Conservation (phyloP, 2,797 vertebrate genomes). For the Urocyon cinereoargenteus region DNA sequence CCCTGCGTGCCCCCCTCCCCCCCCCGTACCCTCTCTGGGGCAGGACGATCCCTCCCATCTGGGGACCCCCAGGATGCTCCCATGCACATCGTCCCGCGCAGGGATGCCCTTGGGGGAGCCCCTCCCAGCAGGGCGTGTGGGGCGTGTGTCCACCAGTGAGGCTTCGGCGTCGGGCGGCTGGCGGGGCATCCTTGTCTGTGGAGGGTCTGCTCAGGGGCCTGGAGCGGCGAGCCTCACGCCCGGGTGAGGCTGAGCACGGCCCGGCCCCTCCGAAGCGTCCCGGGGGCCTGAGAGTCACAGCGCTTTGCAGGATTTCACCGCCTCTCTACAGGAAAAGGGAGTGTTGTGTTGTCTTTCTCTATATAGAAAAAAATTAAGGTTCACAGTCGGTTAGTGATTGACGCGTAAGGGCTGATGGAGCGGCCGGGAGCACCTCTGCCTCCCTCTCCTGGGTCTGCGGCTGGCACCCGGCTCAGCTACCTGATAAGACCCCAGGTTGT, state of each 20-base stretch:
- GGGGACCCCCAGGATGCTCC: background rate
- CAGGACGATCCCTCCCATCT: accelerated
- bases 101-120: accelerated
- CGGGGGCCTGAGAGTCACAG: accelerated
- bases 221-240: accelerated
- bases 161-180: background rate
- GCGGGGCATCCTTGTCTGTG: no score
- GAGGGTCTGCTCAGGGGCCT: no score
- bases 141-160: background rate
- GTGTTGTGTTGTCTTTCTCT: background rate
- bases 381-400: background rate
- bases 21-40: accelerated
- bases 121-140: accelerated
- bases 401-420: background rate
- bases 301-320: accelerated
- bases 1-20: background rate
- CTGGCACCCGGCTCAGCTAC: no score
- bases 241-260: no score
- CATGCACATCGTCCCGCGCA: accelerated
- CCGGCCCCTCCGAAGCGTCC: accelerated
- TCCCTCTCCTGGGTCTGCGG: background rate
- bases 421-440: accelerated
- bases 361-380: background rate
- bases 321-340: background rate
- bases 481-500: accelerated